phyloP scores from a whole-genome alignment of 1,140 invertebrate species.

The Zaprionus kolodkinae region DNA sequence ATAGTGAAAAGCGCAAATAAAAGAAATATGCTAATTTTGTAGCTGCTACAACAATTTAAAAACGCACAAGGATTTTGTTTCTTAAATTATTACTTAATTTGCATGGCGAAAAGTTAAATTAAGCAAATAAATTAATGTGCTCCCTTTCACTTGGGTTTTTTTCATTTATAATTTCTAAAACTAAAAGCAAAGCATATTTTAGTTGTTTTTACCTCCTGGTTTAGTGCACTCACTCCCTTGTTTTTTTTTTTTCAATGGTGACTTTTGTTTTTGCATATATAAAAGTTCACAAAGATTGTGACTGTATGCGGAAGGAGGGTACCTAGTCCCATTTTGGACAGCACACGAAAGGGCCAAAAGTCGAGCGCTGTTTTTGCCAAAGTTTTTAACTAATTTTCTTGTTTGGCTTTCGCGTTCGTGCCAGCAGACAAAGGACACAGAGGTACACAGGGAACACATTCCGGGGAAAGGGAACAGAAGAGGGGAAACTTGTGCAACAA shows the following conservation, averaged over 20 bases:
- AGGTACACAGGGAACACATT: slow-evolving; percentile 1
- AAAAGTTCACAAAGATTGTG: slow-evolving; percentile 5
- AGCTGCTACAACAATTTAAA: background rate
- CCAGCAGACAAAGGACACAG: slow-evolving; percentile 26
- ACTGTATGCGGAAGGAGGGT: background rate
- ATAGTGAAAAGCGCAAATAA: background rate
- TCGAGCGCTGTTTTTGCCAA: slow-evolving; percentile 60
- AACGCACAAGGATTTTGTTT: background rate
- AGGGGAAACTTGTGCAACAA: slow-evolving; percentile 57
- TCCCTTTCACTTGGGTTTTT: background rate
- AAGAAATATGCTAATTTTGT: background rate
- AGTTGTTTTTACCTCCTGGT: background rate
- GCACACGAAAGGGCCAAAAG: slow-evolving; percentile 34
- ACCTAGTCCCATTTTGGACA: slow-evolving; percentile 2
- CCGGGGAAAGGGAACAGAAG: background rate
- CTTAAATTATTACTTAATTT: background rate
- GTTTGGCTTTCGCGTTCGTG: slow-evolving; percentile 53
- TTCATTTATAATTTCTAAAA: background rate
- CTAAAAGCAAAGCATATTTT: background rate
- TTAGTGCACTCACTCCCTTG: background rate
- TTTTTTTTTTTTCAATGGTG: slow-evolving; percentile 4
- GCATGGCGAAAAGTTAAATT: background rate
- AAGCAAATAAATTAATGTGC: background rate
- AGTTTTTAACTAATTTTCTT: slow-evolving; percentile 78
- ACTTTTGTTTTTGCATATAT: slow-evolving; percentile 3